Evolutionary conservation across 2,888 invertebrate species (phyloP).

Genomic region (Herminia tarsipennalis): DNA sequence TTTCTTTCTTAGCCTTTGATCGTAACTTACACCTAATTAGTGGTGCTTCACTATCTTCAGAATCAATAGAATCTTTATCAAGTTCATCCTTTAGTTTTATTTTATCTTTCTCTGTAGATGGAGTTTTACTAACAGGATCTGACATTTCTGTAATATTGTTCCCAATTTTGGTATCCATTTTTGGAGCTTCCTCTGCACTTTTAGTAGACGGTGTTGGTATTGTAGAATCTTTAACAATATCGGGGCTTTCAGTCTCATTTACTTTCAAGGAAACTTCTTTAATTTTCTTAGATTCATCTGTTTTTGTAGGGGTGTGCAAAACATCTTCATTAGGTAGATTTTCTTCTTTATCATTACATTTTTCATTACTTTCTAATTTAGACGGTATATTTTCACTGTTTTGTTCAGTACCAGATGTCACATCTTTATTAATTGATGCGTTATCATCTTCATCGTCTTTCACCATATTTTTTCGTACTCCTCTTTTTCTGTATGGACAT

Average conservation of each 20-base stretch:
- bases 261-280: background rate
- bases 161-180: background rate
- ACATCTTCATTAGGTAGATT: background rate
- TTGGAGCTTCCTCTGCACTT: background rate
- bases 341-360: background rate
- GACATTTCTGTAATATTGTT: conserved; percentile 7
- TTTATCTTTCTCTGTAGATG: conserved; percentile 5
- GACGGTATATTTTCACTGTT: background rate
- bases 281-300: background rate
- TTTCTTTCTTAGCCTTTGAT: conserved; percentile 31
- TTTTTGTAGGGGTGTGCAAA: background rate
- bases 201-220: background rate
- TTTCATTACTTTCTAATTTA: background rate
- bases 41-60: conserved; percentile 46
- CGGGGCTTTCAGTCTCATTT: background rate
- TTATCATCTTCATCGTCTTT: conserved; percentile 8
- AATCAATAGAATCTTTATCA: conserved; percentile 43
- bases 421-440: background rate
- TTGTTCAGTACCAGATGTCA: background rate
- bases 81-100: conserved; percentile 17
- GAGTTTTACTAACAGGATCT: conserved; percentile 11
- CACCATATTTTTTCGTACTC: conserved; percentile 15
- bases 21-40: conserved; percentile 40
- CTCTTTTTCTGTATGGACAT: conserved; percentile 3
- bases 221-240: background rate